These are phyloP conservation scores for Oryzias dopingdopingensis DNA, from an alignment of 2,797 vertebrate species.

Conservation along the genomic window DNA sequence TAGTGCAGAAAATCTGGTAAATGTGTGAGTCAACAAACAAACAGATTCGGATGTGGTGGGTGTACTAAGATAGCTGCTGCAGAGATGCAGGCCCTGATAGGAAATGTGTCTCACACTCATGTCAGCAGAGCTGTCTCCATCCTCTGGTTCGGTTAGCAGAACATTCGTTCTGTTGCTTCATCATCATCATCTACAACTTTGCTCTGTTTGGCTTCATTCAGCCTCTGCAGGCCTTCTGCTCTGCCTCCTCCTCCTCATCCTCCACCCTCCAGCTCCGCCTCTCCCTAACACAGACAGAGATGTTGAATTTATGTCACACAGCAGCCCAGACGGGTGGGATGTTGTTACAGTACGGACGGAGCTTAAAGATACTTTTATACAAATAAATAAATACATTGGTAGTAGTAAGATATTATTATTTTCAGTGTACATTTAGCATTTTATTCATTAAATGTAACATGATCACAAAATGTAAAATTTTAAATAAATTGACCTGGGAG, in stretches of 20 bases:
- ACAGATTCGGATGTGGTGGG: too few relatives aligned
- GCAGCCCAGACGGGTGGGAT: conserved; percentile 30
- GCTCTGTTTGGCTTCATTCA: conserved; percentile 42
- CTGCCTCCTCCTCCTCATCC: not conserved
- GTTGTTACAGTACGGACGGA: too few relatives aligned
- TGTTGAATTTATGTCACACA: not conserved
- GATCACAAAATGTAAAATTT: too few relatives aligned
- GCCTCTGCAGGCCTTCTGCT: conserved; percentile 33
- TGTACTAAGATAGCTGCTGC: not conserved
- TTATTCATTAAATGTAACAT: too few relatives aligned
- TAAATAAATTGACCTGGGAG: too few relatives aligned
- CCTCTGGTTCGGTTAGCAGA: not conserved
- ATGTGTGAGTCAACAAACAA: too few relatives aligned
- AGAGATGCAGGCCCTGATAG: not conserved
- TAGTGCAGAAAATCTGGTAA: too few relatives aligned
- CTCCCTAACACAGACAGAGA: not conserved
- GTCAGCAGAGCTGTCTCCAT: not conserved
- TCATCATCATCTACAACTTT: conserved; percentile 24
- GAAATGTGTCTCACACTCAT: not conserved
- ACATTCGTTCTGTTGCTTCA: not conserved
- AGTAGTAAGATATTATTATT: too few relatives aligned
- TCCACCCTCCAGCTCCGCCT: conserved; percentile 38
- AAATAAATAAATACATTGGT: too few relatives aligned
- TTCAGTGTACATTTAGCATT: too few relatives aligned
- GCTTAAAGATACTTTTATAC: too few relatives aligned